Percentiles rank a stretch among this genome's conserved stretches.
phyloP scores from a whole-genome alignment of 2,888 invertebrate genomes.

The Thera obeliscata region DNA sequence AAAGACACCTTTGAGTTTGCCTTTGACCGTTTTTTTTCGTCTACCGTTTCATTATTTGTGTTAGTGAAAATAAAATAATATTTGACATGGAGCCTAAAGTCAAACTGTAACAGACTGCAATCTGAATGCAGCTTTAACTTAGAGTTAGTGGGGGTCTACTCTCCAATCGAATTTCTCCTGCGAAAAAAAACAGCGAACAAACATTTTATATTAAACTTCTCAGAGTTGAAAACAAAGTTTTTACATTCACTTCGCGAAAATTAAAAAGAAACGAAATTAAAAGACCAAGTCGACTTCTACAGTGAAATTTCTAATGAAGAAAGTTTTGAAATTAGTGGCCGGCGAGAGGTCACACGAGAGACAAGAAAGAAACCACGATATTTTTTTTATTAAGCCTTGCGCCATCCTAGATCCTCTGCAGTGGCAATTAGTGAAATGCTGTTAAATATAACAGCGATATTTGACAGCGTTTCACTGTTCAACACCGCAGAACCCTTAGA shows the following conservation, averaged over 20 bases:
- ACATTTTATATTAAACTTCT: constrained; percentile 31
- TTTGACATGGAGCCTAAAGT: too few relatives aligned
- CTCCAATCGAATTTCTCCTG: constrained; percentile 16
- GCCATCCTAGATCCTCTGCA: too few relatives aligned
- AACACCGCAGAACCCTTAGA: too few relatives aligned
- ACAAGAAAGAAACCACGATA: constrained; percentile 21
- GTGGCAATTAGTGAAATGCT: too few relatives aligned
- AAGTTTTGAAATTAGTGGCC: constrained; percentile 39
- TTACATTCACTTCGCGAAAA: constrained; percentile 44
- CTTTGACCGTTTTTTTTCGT: too few relatives aligned
- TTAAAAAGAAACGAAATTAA: constrained; percentile 58
- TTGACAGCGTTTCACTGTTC: too few relatives aligned
- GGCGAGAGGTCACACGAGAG: constrained; percentile 30
- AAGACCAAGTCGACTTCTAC: constrained; percentile 42
- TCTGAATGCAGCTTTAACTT: neutral
- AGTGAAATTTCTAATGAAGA: constrained; percentile 42
- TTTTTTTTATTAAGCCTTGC: constrained; percentile 13
- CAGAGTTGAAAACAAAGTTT: constrained; percentile 34
- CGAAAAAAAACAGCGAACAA: constrained; percentile 18
- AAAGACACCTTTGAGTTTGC: too few relatives aligned
- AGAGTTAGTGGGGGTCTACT: too few relatives aligned
- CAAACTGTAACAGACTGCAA: too few relatives aligned
- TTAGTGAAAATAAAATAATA: too few relatives aligned
- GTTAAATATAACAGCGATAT: too few relatives aligned
- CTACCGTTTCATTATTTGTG: too few relatives aligned